Percentiles rank a stretch among this genome's conserved stretches.
phyloP scores from a whole-genome alignment of 2,797 vertebrate species.

The Hypotaenidia okinawae region DNA sequence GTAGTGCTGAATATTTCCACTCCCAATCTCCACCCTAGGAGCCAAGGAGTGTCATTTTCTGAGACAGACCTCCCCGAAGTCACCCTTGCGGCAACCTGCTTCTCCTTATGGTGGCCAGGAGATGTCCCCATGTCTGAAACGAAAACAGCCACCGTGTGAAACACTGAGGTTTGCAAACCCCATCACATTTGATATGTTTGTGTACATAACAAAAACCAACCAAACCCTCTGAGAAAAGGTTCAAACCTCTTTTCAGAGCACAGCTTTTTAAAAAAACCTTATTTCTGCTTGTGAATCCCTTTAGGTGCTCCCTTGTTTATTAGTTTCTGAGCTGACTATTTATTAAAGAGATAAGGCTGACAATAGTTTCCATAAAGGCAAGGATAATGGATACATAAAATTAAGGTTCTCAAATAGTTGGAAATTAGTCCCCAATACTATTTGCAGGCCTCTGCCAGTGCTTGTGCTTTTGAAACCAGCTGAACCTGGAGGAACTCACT shows the following conservation, averaged over 20 bases:
- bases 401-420: not conserved
- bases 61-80: not conserved
- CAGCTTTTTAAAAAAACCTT: not conserved
- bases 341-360: not conserved
- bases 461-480: not conserved
- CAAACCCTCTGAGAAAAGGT: not conserved
- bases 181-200: too few relatives aligned
- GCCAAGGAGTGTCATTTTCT: not conserved
- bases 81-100: not conserved
- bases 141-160: not conserved
- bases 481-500: not conserved
- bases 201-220: not conserved
- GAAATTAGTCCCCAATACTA: not conserved
- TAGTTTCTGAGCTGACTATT: not conserved
- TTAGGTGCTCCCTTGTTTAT: not conserved
- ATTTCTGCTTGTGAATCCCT: not conserved
- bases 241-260: not conserved
- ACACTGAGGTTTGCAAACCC: not conserved
- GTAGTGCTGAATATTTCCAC: not conserved
- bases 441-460: not conserved
- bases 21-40: not conserved
- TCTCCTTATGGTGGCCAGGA: not conserved
- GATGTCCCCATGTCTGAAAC: not conserved
- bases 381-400: not conserved
- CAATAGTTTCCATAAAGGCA: not conserved